Conservation (phyloP, 2,888 invertebrate species). For the Cataglyphis cursor region DNA sequence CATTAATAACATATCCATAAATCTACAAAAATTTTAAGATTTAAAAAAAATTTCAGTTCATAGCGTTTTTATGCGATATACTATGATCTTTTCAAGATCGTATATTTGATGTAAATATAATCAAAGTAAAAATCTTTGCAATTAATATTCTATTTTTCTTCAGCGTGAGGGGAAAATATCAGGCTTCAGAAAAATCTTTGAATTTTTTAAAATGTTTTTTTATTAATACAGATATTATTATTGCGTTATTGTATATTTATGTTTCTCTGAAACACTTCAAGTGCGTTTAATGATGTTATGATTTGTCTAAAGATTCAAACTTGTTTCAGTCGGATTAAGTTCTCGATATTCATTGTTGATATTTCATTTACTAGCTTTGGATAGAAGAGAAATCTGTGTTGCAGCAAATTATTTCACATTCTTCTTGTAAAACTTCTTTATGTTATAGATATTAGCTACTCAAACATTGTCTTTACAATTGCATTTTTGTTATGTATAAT, state of each 20-base stretch:
- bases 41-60: background rate
- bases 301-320: background rate
- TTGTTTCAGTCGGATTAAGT: background rate
- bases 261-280: background rate
- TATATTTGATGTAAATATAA: background rate
- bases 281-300: background rate
- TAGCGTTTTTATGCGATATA: background rate
- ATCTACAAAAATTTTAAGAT: background rate
- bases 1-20: background rate
- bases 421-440: background rate
- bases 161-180: background rate
- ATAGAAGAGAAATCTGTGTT: conserved; percentile 5
- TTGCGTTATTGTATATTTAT: background rate
- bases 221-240: background rate
- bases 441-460: background rate
- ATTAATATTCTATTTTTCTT: background rate
- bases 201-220: background rate
- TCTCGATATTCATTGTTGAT: background rate
- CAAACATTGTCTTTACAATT: background rate
- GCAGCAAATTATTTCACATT: background rate
- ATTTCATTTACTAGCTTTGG: background rate
- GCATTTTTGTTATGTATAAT: background rate
- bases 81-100: background rate
- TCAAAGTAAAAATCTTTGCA: background rate
- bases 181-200: background rate